phyloP scores from a whole-genome alignment of 2,113 vertebrate species.

The Pseudorectes ferrugineus region DNA sequence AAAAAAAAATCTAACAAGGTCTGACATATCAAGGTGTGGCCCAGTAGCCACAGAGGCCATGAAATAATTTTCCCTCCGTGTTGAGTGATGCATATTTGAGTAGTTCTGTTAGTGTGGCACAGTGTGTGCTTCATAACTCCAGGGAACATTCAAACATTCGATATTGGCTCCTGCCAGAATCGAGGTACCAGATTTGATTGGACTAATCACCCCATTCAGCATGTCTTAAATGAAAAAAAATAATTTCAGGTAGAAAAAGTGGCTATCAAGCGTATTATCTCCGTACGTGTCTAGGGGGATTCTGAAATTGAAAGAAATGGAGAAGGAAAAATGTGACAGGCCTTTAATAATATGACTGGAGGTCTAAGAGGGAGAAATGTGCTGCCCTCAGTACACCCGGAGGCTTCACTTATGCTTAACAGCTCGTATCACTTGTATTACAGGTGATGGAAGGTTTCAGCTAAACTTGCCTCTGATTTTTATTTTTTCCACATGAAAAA shows the following conservation, averaged over 20 bases:
- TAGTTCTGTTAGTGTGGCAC: background rate
- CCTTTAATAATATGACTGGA: background rate
- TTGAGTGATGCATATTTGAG: background rate
- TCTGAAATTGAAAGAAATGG: conserved; percentile 13
- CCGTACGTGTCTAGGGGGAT: background rate
- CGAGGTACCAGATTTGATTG: background rate
- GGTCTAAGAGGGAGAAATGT: conserved; percentile 3
- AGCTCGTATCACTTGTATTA: background rate
- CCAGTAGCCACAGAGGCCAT: background rate
- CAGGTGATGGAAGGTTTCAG: background rate
- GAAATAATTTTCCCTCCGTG: background rate
- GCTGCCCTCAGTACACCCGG: background rate
- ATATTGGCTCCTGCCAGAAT: background rate
- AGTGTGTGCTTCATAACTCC: background rate
- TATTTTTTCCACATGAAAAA: background rate
- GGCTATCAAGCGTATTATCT: background rate
- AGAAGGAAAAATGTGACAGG: background rate
- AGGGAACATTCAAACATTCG: background rate
- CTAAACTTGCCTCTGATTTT: background rate
- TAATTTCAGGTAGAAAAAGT: background rate
- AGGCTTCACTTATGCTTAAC: background rate
- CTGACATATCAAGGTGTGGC: background rate
- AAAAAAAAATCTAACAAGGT: background rate
- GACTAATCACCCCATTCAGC: background rate
- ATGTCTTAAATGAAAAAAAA: background rate